Base-by-base conservation (phyloP, 2,113 vertebrate genomes). In the Chloropsis hardwickii region DNA sequence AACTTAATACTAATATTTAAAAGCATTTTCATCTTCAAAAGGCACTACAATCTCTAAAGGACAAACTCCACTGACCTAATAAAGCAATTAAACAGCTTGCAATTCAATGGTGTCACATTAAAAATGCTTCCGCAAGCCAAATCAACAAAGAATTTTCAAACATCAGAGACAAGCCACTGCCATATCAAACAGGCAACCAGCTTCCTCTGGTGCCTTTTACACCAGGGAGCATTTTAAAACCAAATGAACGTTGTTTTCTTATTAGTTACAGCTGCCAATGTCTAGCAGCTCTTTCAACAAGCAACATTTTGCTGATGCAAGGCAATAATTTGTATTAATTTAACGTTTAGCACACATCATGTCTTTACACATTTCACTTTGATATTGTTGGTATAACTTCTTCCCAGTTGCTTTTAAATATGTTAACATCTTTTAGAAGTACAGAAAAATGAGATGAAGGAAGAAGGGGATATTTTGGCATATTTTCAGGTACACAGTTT, bases 91-190 rank as follows among this genome's bases (percentile, higher is more conserved):
- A 85, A 56, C 50, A 58, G 69, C 65, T 81, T 13, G 48, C 16
- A 67, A 56, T 74, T 87, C 76, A 94, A 9, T 11, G 19, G 19
- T 29, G 61, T 70, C 69, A 73, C 47, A 33, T 45, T 58, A 70
- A 88, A 91, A 96, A 67, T 45, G 33, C 20, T 92, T 64, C 39
- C 58, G 37, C 80, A 93, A 94, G 88, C 15, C 23, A 83, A 92
- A 88, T 64, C 42, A 69, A 42, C 70, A 48, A 51, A 86, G 66
- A 91, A 53, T 81, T 94, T 92, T 81, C 77, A 88, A 79, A 14
- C 56, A 58, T 24, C 37, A 51, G 74, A 82, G 48, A 71, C 35
- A 42, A 92, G 45, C 8, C 62, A 64, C 24, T 66, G 39, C 21
- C 11, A 3, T 28, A 67, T 66, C 42, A 72, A 65, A 81, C 0